A percentile compares a stretch with the other conserved stretches of the same genome.
phyloP scores from a whole-genome alignment of 2,888 invertebrate species.

The Epinotia demarniana region DNA sequence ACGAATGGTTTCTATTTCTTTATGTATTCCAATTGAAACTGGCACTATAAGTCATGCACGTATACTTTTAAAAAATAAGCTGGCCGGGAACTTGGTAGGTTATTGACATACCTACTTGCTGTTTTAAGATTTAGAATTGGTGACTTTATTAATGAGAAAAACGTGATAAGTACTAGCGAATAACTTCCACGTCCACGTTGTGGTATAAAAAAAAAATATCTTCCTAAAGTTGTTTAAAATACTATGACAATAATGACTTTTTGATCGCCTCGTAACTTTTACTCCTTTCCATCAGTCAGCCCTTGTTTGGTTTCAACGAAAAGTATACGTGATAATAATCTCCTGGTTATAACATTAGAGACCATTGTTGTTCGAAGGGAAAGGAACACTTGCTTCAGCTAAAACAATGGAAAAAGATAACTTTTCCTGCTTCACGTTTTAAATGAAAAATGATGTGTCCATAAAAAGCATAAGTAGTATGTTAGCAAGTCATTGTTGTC shows the following conservation, averaged over 20 bases:
- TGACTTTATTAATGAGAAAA: too few relatives aligned
- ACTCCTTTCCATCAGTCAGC: background rate
- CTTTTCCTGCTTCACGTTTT: background rate
- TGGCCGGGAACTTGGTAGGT: too few relatives aligned
- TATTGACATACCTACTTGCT: too few relatives aligned
- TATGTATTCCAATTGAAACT: too few relatives aligned
- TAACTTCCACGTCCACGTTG: too few relatives aligned
- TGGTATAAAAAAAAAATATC: too few relatives aligned
- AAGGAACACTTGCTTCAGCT: background rate
- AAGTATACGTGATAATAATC: slow-evolving; percentile 11
- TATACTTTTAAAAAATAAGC: too few relatives aligned
- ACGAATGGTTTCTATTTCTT: too few relatives aligned
- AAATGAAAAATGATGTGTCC: slow-evolving; percentile 4
- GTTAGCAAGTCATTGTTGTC: slow-evolving; percentile 14
- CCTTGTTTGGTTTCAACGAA: background rate
- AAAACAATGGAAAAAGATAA: slow-evolving; percentile 23
- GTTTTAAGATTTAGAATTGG: too few relatives aligned
- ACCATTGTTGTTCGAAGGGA: slow-evolving; percentile 14
- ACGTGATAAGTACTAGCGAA: too few relatives aligned
- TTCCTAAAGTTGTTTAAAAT: too few relatives aligned
- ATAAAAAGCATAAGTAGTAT: slow-evolving; percentile 1
- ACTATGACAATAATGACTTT: background rate
- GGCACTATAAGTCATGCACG: too few relatives aligned
- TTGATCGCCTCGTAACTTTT: background rate
- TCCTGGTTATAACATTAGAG: slow-evolving; percentile 6